phyloP scores from a whole-genome alignment of 1,140 invertebrate genomes.

The Tetramorium parvispinum region DNA sequence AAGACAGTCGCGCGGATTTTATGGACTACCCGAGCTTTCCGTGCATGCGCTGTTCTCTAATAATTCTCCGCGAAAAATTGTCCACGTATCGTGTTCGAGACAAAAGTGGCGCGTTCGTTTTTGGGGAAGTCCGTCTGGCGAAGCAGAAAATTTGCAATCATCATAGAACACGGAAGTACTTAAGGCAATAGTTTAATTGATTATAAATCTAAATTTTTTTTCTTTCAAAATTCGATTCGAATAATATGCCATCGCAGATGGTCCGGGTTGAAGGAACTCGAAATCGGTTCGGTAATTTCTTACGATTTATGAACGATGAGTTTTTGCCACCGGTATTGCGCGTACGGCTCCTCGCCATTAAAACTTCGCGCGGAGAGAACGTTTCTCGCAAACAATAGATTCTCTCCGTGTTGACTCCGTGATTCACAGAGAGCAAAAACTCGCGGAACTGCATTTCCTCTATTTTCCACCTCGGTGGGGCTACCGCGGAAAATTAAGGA shows the following conservation, averaged over 20 bases:
- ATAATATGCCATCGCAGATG: no score
- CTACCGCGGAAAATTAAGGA: constrained; percentile 46
- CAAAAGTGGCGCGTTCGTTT: neutral
- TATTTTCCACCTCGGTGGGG: constrained; percentile 26
- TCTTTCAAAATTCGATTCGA: neutral
- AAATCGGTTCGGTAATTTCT: constrained; percentile 26
- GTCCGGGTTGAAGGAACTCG: neutral
- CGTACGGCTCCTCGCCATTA: constrained; percentile 36
- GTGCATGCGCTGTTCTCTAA: neutral
- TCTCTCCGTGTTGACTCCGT: neutral
- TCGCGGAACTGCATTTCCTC: constrained; percentile 66
- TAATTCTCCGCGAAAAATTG: constrained; percentile 22
- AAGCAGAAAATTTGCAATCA: neutral
- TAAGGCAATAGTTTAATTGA: neutral
- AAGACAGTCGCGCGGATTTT: constrained; percentile 40
- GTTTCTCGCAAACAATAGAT: constrained; percentile 49
- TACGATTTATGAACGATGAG: constrained; percentile 38
- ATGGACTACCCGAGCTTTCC: constrained; percentile 7
- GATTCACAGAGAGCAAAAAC: constrained; percentile 39
- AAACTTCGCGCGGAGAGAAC: constrained; percentile 22
- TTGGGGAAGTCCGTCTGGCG: neutral
- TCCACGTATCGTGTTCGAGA: neutral
- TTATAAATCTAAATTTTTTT: neutral
- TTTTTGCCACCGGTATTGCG: constrained; percentile 14
- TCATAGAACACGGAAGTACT: neutral